Evolutionary conservation across 2,113 vertebrate species (phyloP).

Genomic region (Ellobius talpinus): DNA sequence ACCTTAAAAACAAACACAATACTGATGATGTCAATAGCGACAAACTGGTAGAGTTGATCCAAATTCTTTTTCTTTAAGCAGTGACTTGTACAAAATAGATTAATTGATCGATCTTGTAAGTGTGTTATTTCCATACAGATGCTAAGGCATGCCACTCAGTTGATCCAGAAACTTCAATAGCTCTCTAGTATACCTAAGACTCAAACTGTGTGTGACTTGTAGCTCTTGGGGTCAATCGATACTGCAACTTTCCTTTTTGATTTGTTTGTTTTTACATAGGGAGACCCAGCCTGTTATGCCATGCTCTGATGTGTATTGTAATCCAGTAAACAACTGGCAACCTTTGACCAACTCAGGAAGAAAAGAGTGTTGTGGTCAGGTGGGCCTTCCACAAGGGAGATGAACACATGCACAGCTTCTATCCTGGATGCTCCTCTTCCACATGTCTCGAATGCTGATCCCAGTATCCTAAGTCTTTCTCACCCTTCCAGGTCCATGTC

Average conservation of each 20-base stretch:
- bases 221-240: background rate
- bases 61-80: background rate
- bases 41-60: background rate
- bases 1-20: background rate
- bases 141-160: background rate
- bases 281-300: background rate
- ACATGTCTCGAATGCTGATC: background rate
- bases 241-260: background rate
- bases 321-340: background rate
- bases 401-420: background rate
- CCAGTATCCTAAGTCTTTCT: background rate
- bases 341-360: background rate
- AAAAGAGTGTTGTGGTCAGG: background rate
- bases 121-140: background rate
- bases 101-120: background rate
- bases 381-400: rapidly evolving
- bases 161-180: background rate
- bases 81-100: conserved; percentile 18
- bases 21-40: background rate
- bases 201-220: background rate
- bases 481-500: background rate
- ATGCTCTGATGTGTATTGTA: background rate
- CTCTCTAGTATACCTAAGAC: background rate
- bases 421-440: background rate
- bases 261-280: background rate